Evolutionary conservation across 2,797 vertebrate genomes (phyloP).

Genomic region (Parambassis ranga): DNA sequence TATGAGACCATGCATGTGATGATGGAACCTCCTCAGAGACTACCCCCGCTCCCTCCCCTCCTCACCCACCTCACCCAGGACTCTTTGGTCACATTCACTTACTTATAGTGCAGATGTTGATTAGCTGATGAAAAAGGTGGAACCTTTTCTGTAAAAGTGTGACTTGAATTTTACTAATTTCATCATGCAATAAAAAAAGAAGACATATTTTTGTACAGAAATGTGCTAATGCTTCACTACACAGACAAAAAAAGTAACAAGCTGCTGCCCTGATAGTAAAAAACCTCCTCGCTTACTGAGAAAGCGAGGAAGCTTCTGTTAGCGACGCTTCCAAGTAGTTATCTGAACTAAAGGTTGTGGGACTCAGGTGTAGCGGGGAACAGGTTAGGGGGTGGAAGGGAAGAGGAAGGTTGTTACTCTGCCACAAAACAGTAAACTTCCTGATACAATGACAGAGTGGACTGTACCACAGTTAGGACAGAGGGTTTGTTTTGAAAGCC

Average conservation of each 20-base stretch:
- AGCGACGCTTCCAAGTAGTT: background rate
- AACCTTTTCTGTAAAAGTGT: background rate
- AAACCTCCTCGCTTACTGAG: too few relatives aligned
- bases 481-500: background rate
- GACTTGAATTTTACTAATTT: constrained; percentile 2
- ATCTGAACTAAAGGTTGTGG: background rate
- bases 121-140: background rate
- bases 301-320: background rate
- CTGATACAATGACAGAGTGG: background rate
- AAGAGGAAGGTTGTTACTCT: constrained; percentile 4
- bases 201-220: background rate
- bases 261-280: too few relatives aligned
- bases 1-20: background rate
- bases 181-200: constrained; percentile 1
- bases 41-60: too few relatives aligned
- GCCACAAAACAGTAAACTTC: constrained; percentile 34
- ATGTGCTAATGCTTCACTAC: background rate
- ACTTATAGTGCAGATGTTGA: constrained; percentile 1
- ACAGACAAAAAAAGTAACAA: too few relatives aligned
- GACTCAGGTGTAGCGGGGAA: background rate
- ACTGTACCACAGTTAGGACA: background rate
- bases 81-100: constrained; percentile 25
- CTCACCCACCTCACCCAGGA: too few relatives aligned
- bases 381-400: constrained; percentile 5
- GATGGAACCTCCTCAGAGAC: too few relatives aligned